These are phyloP conservation scores for Athripsodes cinereus DNA, from an alignment of 2,888 invertebrate species.

Conservation along the genomic window DNA sequence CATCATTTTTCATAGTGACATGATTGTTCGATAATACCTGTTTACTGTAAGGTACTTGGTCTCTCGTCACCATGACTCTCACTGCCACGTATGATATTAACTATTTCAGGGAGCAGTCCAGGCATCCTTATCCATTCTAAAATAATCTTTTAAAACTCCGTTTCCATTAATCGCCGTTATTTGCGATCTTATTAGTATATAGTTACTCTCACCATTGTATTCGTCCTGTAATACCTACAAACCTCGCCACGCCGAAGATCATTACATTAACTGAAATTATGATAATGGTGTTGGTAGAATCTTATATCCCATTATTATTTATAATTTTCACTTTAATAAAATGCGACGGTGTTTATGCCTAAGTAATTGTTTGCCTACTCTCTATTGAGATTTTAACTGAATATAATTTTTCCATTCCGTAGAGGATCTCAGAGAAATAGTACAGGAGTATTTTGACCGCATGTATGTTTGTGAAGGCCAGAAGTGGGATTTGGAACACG, in stretches of 20 bases:
- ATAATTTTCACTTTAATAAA: no score
- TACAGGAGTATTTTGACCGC: slow-evolving; percentile 94
- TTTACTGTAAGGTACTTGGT: no score
- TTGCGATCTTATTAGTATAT: not conserved
- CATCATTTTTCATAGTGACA: no score
- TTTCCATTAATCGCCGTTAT: not conserved
- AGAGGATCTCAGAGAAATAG: slow-evolving; percentile 87
- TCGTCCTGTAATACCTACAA: no score
- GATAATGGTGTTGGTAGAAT: no score
- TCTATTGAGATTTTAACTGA: slow-evolving; percentile 24
- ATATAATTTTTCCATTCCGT: slow-evolving; percentile 45
- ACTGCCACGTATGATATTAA: no score
- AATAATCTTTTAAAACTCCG: slow-evolving; percentile 10
- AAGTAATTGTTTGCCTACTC: no score
- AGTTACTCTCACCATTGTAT: not conserved
- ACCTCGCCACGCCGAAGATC: not conserved
- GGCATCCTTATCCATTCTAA: slow-evolving; percentile 9
- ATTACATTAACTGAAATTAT: not conserved
- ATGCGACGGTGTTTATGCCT: no score
- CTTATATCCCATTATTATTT: no score
- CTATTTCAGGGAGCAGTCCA: slow-evolving; percentile 15
- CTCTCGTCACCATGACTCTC: no score
- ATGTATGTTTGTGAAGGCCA: slow-evolving; percentile 97
- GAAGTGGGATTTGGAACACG: slow-evolving; percentile 99
- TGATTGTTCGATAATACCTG: no score